A percentile compares a stretch with the other conserved stretches of the same genome.
phyloP scores from a whole-genome alignment of 1,140 invertebrate species.

The Brachionus koreanus region DNA sequence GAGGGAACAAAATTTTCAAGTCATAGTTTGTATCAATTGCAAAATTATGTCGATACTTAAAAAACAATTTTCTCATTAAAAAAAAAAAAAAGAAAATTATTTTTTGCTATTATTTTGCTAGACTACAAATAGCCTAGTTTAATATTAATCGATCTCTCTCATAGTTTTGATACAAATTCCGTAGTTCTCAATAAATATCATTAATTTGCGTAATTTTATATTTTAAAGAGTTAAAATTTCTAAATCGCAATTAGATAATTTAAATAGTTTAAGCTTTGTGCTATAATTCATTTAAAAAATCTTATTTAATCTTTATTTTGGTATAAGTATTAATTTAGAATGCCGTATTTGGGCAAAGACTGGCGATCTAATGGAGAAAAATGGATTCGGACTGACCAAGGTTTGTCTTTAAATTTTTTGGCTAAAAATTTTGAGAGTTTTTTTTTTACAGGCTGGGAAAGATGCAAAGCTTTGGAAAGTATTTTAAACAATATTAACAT shows the following conservation, averaged over 20 bases:
- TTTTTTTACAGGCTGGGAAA: slow-evolving; percentile 50
- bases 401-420: slow-evolving; percentile 73
- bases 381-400: slow-evolving; percentile 94
- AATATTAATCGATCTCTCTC: not conserved
- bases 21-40: not conserved
- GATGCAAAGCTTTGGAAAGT: slow-evolving; percentile 48
- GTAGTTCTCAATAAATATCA: not conserved
- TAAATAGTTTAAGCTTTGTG: not conserved
- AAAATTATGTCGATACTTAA: not conserved
- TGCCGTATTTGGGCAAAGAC: slow-evolving; percentile 77
- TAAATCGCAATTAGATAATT: not conserved
- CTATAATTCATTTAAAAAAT: not conserved
- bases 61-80: not conserved
- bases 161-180: not conserved
- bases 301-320: not conserved
- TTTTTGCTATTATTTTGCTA: not conserved
- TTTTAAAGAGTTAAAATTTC: not conserved
- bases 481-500: slow-evolving; percentile 26
- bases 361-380: slow-evolving; percentile 86
- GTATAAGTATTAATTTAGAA: slow-evolving; percentile 55
- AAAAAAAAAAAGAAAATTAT: no score
- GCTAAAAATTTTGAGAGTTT: slow-evolving; percentile 59
- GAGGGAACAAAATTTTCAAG: not conserved
- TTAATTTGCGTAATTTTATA: not conserved
- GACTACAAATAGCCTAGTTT: not conserved